These are phyloP conservation scores for Drosophila kuntzei DNA, from an alignment of 2,888 invertebrate genomes.

Conservation along the genomic window DNA sequence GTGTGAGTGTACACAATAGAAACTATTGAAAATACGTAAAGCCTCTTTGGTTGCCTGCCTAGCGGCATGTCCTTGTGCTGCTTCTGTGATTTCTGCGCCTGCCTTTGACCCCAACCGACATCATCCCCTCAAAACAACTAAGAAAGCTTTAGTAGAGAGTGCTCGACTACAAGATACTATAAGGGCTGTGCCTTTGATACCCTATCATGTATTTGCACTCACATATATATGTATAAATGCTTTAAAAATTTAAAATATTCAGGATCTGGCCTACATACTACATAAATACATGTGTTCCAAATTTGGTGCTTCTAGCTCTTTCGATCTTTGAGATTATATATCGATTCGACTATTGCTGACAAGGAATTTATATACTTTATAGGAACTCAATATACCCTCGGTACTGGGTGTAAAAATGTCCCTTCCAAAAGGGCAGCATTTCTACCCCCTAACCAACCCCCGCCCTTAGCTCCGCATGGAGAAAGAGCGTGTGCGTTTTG, in stretches of 20 bases:
- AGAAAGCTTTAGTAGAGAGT: not conserved
- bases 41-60: constrained; percentile 66
- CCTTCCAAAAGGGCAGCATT: constrained; percentile 27
- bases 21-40: constrained; percentile 79
- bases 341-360: no score
- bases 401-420: constrained; percentile 2
- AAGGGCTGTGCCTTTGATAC: not conserved
- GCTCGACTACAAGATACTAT: not conserved
- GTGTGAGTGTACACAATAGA: constrained; percentile 63
- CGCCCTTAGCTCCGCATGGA: constrained; percentile 16
- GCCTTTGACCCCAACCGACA: constrained; percentile 49
- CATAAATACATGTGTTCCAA: no score
- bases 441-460: not conserved
- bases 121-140: constrained; percentile 4
- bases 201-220: not conserved
- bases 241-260: no score
- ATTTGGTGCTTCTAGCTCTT: no score
- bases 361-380: not conserved
- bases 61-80: constrained; percentile 74
- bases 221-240: no score
- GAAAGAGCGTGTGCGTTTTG: constrained; percentile 65
- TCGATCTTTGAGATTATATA: no score
- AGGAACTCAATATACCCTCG: not conserved
- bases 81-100: constrained; percentile 72
- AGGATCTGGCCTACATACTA: no score